These are phyloP conservation scores for Meandrina meandrites DNA, from an alignment of 92 coral and sea anemone genomes.

Conservation along the genomic window DNA sequence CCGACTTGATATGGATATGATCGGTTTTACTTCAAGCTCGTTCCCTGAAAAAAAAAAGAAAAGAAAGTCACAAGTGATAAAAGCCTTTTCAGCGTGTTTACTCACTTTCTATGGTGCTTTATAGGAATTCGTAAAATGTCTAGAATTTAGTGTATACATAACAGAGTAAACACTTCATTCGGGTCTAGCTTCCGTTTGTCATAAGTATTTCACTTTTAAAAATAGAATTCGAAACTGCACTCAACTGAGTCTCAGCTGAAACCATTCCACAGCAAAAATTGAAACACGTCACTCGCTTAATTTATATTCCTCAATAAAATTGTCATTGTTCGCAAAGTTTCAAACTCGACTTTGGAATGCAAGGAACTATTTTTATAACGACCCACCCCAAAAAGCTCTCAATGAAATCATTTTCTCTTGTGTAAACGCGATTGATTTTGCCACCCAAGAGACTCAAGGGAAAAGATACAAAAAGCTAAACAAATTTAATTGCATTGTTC, in stretches of 20 bases:
- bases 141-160: constrained; percentile 1
- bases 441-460: constrained; percentile 1
- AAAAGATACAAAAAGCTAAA: not conserved
- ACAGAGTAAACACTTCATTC: not conserved
- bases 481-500: not conserved
- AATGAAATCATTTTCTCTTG: not conserved
- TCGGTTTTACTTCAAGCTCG: too few relatives aligned
- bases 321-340: not conserved
- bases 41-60: too few relatives aligned
- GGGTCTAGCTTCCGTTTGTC: not conserved
- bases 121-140: not conserved
- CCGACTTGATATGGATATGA: not conserved
- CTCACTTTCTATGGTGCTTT: not conserved
- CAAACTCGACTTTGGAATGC: constrained; percentile 28
- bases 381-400: constrained; percentile 24
- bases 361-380: constrained; percentile 1
- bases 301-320: constrained; percentile 9
- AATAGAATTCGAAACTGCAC: not conserved
- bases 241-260: not conserved
- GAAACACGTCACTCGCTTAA: not conserved
- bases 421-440: not conserved
- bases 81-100: too few relatives aligned
- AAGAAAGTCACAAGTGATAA: too few relatives aligned
- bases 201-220: not conserved
- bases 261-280: not conserved